Conservation (phyloP, 1,140 invertebrate species). For the Yoshiicerus persimilis region DNA sequence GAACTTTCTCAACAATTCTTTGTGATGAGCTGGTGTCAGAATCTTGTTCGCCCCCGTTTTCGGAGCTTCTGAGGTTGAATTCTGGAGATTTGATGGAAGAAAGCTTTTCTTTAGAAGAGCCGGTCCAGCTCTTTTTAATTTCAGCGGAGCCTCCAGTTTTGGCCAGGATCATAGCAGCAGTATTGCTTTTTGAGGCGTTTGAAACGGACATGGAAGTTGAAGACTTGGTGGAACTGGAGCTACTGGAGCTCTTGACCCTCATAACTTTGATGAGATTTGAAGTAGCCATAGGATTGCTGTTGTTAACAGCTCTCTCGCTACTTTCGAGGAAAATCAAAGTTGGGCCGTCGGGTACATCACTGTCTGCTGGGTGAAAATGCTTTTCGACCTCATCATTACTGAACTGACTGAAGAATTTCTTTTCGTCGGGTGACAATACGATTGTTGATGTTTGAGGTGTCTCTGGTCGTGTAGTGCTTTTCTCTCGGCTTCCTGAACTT, state of each 20-base stretch:
- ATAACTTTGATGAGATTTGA: conserved; percentile 24
- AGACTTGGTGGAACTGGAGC: background rate
- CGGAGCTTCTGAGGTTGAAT: background rate
- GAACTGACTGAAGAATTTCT: background rate
- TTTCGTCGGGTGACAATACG: background rate
- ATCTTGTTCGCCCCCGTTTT: background rate
- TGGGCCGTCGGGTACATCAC: background rate
- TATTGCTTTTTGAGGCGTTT: background rate
- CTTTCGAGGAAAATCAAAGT: conserved; percentile 18
- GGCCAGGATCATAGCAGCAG: background rate
- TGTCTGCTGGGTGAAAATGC: background rate
- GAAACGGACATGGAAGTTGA: background rate
- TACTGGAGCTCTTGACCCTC: background rate
- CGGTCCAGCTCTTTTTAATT: background rate
- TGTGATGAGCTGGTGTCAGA: background rate
- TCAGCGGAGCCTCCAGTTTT: background rate
- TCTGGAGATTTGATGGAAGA: background rate
- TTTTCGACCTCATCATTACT: background rate
- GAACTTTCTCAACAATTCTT: conserved; percentile 38
- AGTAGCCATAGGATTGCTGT: background rate
- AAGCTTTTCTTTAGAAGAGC: background rate
- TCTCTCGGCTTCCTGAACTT: background rate
- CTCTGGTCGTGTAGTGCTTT: background rate
- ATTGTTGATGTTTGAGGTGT: background rate
- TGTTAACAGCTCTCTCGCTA: background rate